A percentile compares a stretch with the other conserved stretches of the same genome.
Conservation (phyloP, 2,888 invertebrate genomes). For the Limnephilus rhombicus region DNA sequence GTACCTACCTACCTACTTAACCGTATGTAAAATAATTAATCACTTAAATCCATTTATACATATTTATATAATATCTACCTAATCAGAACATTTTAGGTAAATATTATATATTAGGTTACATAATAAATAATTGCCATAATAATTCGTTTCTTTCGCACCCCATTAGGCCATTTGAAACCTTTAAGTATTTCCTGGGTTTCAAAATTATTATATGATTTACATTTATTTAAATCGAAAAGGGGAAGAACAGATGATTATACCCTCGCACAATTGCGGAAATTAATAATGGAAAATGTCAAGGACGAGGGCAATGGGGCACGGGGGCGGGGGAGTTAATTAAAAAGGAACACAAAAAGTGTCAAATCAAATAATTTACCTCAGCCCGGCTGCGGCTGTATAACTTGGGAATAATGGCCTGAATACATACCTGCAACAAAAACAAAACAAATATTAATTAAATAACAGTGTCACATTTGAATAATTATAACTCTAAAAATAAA, state of each 20-base stretch:
- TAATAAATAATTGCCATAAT: background rate
- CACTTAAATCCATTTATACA: background rate
- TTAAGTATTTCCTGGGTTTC: background rate
- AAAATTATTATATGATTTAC: conserved; percentile 31
- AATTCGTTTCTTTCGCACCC: background rate
- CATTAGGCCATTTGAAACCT: background rate
- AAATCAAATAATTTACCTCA: conserved; percentile 46
- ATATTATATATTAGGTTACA: background rate
- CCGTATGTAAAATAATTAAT: no score
- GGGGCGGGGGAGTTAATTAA: conserved; percentile 23
- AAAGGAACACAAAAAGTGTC: conserved; percentile 20
- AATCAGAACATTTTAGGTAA: background rate
- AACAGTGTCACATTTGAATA: background rate
- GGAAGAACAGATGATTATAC: conserved; percentile 29
- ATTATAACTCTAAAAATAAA: conserved; percentile 2
- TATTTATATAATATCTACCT: background rate
- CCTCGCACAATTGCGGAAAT: conserved; percentile 27
- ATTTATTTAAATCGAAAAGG: conserved; percentile 12
- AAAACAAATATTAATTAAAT: conserved; percentile 20
- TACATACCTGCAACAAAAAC: conserved; percentile 53
- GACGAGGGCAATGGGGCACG: background rate
- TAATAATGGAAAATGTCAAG: conserved; percentile 28
- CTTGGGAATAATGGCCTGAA: conserved; percentile 31
- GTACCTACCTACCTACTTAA: no score
- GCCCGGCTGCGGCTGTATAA: conserved; percentile 1